Evolutionary conservation across 2,113 vertebrate species (phyloP), one percentile per base, ranked within the genome.

Genomic region (Prietella phreatophila): DNA sequence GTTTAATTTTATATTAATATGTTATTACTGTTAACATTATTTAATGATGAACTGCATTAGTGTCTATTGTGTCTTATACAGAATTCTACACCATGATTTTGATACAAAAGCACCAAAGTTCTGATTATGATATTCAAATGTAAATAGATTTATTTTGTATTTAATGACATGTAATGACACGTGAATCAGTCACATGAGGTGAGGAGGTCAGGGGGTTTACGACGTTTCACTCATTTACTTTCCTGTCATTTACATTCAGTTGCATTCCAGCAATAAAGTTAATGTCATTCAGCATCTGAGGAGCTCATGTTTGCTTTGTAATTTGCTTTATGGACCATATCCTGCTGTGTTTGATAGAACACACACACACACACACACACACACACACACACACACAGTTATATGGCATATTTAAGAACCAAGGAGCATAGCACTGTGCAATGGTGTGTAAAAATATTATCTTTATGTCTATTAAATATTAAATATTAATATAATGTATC

Each of bases 281-380:
- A 7, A 47, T 25, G n/a, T 25, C 1, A 4, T 15, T 69, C 39
- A 25, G 19, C 30, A 25, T 30, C 76, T 25, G 71, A 22, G 42
- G 47, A 20, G 15, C n/a, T 50, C 4, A 17, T 75, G 67, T 85
- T 85, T 85, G 36, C 10, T 86, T 47, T 53, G 60, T 36, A 0
- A 61, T 36, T 20, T 19, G 25, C 13, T 81, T 86, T 81, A 81
- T 69, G 30, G 19, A 61, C n/a, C 22, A 10, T 39, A 69, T 81
- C 47, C 85, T 86, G 19, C 85, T 80, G 69, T 22, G 55, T 33
- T 22, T 39, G 47, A 82, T 50, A 86, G 15, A 82, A 20, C 81
- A 61, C 33, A 42, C 56, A 47, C 20, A 25, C 20, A 22, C 33
- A 4, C 36, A 39, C 36, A 39, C 30, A 20, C 69, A 73, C 69